Percentiles rank a stretch among this genome's conserved stretches.
These are phyloP conservation scores for Ammodytes dubius DNA, from an alignment of 2,113 vertebrate genomes.

Conservation along the genomic window DNA sequence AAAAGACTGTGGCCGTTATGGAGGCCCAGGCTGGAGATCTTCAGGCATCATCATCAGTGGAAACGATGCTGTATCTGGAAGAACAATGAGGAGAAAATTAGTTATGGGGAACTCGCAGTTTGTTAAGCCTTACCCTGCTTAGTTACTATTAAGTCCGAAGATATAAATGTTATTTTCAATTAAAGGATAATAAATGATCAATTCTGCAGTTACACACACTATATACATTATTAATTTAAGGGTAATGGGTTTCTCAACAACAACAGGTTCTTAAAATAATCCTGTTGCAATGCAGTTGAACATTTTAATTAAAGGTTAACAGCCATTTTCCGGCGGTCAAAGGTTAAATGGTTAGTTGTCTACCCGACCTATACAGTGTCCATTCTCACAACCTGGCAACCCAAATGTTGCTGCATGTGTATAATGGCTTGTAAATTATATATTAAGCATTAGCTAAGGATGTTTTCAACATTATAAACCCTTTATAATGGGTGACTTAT, in stretches of 20 bases:
- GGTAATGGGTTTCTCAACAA: neutral
- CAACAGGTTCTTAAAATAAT: neutral
- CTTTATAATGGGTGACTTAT: neutral
- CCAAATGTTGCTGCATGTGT: neutral
- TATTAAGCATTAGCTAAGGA: neutral
- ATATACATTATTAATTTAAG: neutral
- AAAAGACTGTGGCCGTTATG: conserved; percentile 82
- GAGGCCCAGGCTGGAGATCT: conserved; percentile 87
- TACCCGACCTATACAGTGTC: neutral
- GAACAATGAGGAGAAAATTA: neutral
- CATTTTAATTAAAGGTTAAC: neutral
- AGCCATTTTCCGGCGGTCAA: neutral
- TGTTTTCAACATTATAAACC: neutral
- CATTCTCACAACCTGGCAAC: neutral
- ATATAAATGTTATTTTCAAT: neutral
- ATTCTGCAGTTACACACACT: neutral
- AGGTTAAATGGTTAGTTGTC: neutral
- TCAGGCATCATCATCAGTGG: conserved; percentile 91
- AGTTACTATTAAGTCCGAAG: too few relatives aligned
- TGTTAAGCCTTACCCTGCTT: neutral
- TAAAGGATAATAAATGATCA: neutral
- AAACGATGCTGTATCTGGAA: conserved; percentile 90
- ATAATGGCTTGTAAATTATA: neutral
- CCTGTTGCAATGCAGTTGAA: neutral
- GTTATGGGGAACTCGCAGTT: neutral